Conservation (phyloP, 2,888 invertebrate species). For the Diplazon laetatorius region DNA sequence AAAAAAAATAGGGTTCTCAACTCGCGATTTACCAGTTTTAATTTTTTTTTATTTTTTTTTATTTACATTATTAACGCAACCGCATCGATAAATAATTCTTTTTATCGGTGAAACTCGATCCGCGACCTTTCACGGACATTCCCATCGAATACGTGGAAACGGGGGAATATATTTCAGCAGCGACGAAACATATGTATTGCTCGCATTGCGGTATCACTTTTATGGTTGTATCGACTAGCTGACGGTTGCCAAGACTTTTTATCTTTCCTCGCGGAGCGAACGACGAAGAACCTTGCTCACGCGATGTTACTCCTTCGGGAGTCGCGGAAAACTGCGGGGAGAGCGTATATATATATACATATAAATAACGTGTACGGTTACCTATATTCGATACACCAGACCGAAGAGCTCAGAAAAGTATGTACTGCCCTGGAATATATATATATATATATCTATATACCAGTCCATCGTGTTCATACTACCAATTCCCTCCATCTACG, state of each 20-base stretch:
- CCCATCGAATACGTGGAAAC: conserved; percentile 44
- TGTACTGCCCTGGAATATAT: conserved; percentile 8
- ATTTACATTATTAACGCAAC: background rate
- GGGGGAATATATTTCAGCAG: conserved; percentile 57
- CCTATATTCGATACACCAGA: conserved; percentile 39
- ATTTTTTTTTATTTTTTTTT: conserved; percentile 31
- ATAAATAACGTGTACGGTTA: too few species aligned
- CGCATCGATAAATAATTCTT: conserved; percentile 2
- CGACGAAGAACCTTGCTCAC: conserved; percentile 43
- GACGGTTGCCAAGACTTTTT: conserved; percentile 58
- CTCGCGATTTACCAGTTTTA: too few species aligned
- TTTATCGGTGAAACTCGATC: conserved; percentile 38
- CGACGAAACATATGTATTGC: conserved; percentile 58
- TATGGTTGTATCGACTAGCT: conserved; percentile 59
- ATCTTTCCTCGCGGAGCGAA: conserved; percentile 41
- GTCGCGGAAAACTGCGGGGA: conserved; percentile 12
- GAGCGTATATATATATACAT: conserved; percentile 6
- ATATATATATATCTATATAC: too few species aligned
- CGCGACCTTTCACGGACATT: conserved; percentile 23
- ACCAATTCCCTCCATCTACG: conserved; percentile 38
- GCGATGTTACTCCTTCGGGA: conserved; percentile 33
- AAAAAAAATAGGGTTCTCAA: too few species aligned
- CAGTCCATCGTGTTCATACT: conserved; percentile 35
- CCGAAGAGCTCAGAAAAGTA: conserved; percentile 37
- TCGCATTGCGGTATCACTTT: conserved; percentile 52